Evolutionary conservation across 53 echinoderm and acorn worm species (phyloP), one percentile per base, ranked within the genome.

Genomic region (Mesocentrotus franciscanus): DNA sequence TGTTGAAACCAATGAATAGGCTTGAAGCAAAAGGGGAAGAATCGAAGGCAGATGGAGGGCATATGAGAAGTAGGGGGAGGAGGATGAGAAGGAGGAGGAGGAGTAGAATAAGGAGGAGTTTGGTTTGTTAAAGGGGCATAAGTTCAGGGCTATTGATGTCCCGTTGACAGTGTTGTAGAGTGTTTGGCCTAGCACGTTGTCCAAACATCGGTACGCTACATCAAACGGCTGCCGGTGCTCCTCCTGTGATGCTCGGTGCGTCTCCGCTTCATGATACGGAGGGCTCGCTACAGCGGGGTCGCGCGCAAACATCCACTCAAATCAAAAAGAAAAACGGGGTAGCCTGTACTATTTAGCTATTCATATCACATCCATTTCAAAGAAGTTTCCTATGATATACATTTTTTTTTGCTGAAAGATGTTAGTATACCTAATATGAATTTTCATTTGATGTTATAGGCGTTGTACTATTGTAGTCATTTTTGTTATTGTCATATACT

Each of bases 141-240:
- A 61, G 94, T 93, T 93, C 94, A 93, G 81, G 61, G 83, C 83
- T 78, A 81, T 68, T 85, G 95, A 72, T 85, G 70, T 94, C 85
- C 62, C 85, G 95, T 70, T 71, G 87, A 68, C 87, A 72, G 76
- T 92, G 17, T 87, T 11, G 35, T 79, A 13, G 79, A 93, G 95
- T 94, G 95, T 94, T 94, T 94, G 95, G 95, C 85, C 26, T 16
- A 24, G 95, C 95, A 94, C 95, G 95, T 94, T 94, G 95, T 94
- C 95, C 95, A 94, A 94, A 94, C 95, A 94, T 42, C 85, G 95
- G 95, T 26, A 85, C 95, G 83, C 95, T 61, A 94, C 85, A 94
- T 94, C 95, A 94, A 94, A 94, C 95, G 95, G n/a, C 26, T 56
- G 95, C 95, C 95, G 95, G 71, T 42, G 24, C 95, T 42, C 70